Base-by-base conservation (phyloP, 2,113 vertebrate genomes). In the Ophiodon elongatus region DNA sequence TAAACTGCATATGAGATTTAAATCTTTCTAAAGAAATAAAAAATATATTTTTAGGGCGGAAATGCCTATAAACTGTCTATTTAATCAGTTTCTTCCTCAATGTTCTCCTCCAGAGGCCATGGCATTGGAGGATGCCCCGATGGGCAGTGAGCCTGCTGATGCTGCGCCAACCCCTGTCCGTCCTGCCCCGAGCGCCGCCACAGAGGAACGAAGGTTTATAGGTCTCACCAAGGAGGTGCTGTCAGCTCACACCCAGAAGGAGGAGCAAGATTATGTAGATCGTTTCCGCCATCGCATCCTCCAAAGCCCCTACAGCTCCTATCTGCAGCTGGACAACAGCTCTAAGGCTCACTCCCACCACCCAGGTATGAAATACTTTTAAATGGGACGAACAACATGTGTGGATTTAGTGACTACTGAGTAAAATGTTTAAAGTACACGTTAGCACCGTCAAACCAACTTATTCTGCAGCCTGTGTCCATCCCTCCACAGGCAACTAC, bases 191-290 rank as follows among this genome's bases (percentile, higher is more conserved):
- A 90, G 92, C 73, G 41, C 86, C 0, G n/a, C 87, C 11, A 11
- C 92, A 0, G 96, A 96, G 64, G 96, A 95, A 47, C 85, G 94
- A 17, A 90, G 83, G 59, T 91, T 92, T 8, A 57, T 96, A 13
- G 97, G 97, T 17, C 95, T 99, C 35, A 97, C 97, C 1, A 97
- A 96, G 65, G 95, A 97, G 77, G 96, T 95, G 0, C 88, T 98
- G 59, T 98, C 96, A 0, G 97, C 96, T 23, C 97, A 98, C 90
- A 97, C 97, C 0, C 97, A 97, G 84, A 97, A 96, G 76, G 97
- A 98, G 71, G 97, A 98, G 75, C 97, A 96, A 86, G 94, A 96
- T 70, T 97, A 97, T 0, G 95, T 97, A n/a, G 96, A 97, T 83
- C 93, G 93, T 10, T 97, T 98, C 87, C 93, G 74, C 13, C 94